Evolutionary conservation across 2,113 vertebrate genomes (phyloP), one percentile per base, ranked within the genome.

Genomic region (Micronycteris hirsuta): DNA sequence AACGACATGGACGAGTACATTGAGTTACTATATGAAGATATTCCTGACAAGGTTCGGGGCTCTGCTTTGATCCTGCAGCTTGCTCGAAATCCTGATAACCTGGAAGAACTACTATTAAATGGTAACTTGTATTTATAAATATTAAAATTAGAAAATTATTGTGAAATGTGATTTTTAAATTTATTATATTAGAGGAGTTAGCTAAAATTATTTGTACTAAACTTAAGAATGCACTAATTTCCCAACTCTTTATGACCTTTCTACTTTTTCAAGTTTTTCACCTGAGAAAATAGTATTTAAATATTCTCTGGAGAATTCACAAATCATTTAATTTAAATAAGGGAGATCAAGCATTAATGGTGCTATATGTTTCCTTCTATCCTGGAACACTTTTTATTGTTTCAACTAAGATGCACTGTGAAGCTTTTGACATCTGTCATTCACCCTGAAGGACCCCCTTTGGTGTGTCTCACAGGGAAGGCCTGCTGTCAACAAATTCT

Each of bases 21-120:
- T 96, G 99, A 99, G 89, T 98, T 99, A 91, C 96, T 99, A 49
- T 99, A 99, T 45, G 99, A 99, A 96, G 99, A 99, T 91, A 98
- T 99, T 96, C 98, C 99, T 94, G 99, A 99, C 96, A 99, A 99
- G 91, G 99, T 99, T 94, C 98, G 99, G 43, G 99, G 99, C 92
- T 99, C 99, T 85, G 99, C 99, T 36, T 98, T 99, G 90, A 99
- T 99, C 96, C 97, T 99, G 56, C 99, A 99, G 83, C 98, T 99
- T 95, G 99, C 99, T 77, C 98, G 98, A 73, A 99, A 99, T 96
- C 99, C 99, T 1, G 99, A 99, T 98, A 99, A 99, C 97, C 97
- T 99, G 97, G 98, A 99, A 98, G 99, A 99, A 90, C 98, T 99
- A 65, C 98, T 99, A 22, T 96, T 99, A 83, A 99, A 99, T 56